These are phyloP conservation scores for Candidula unifasciata DNA, from an alignment of 2,888 invertebrate species.

Conservation along the genomic window DNA sequence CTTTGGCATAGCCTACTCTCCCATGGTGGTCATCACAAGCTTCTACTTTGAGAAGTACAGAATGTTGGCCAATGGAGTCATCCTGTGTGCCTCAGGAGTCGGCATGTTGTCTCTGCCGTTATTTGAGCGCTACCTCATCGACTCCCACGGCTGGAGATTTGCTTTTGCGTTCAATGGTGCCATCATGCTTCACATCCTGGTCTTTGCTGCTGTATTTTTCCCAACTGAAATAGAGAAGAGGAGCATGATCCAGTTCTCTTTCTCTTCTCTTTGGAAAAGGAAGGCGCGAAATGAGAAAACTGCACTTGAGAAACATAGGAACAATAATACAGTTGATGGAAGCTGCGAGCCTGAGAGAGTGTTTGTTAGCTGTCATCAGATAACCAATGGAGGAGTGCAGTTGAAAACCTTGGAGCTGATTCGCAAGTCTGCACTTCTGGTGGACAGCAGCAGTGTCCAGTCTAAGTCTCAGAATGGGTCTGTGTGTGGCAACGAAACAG, in stretches of 20 bases:
- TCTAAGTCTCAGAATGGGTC: constrained; percentile 25
- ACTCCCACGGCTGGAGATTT: constrained; percentile 51
- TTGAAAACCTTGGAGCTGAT: constrained; percentile 18
- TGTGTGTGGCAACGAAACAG: neutral
- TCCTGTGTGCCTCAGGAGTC: constrained; percentile 46
- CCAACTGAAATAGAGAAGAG: constrained; percentile 35
- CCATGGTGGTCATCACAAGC: constrained; percentile 50
- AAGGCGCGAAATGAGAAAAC: neutral
- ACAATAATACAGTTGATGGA: neutral
- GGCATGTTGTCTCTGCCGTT: constrained; percentile 49
- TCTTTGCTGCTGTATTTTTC: constrained; percentile 47
- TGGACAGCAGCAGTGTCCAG: constrained; percentile 1
- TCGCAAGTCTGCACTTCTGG: constrained; percentile 15
- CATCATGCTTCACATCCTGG: constrained; percentile 43
- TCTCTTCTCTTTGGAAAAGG: neutral
- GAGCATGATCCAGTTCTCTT: constrained; percentile 19
- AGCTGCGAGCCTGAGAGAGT: neutral
- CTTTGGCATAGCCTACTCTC: constrained; percentile 52
- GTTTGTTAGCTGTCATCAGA: neutral
- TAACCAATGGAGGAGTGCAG: neutral
- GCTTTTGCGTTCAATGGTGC: constrained; percentile 38
- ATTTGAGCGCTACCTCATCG: constrained; percentile 51
- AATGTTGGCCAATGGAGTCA: constrained; percentile 52
- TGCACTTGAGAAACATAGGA: neutral
- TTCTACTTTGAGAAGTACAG: constrained; percentile 51